Base-by-base conservation (phyloP, 1,140 invertebrate genomes). In the Tetragonula clypearis region DNA sequence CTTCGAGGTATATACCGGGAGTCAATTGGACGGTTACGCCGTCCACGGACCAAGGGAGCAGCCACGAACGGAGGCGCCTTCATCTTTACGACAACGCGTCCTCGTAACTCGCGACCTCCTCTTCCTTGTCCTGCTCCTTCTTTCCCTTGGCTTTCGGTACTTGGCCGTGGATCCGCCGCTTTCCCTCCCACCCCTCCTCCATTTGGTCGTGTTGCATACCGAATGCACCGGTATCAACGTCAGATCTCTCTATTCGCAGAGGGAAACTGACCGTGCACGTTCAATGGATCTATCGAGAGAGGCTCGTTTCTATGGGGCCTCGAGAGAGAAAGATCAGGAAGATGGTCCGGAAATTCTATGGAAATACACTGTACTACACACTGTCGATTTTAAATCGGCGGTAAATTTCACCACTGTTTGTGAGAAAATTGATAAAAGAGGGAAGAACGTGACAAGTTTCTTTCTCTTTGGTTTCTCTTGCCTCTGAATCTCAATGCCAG, bases 11-110 rank as follows among this genome's bases (percentile, higher is more conserved):
- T 88, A 88, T 84, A 90, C 88, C 41, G 79, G 89, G 89, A 90
- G 88, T 90, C 89, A 90, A 90, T 90, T 90, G 89, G 89, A 90
- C 83, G 89, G 86, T 90, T 90, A 90, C 86, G 89, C 72, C 86
- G 88, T 89, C 84, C 88, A 84, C 72, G 85, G 71, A 89, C 82
- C 77, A 86, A 90, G 86, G 89, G 83, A 86, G 78, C 88, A 85
- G 88, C 88, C 87, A 85, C 75, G 83, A 90, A 80, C 78, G 83
- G 80, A 90, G 88, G 89, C 86, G 89, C 88, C 89, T 90, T 90
- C 89, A 84, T 90, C 89, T 90, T 90, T 90, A 90, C 86, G 89
- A 90, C 88, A 88, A 87, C 77, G 86, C 73, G 88, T 90, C 88
- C 88, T 90, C 89, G 83, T 90, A 90, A 90, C 83, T 90, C 83